Percentiles rank a stretch among this genome's conserved stretches.
Evolutionary conservation across 2,113 vertebrate genomes (phyloP).

Genomic region (Ciconia maguari): DNA sequence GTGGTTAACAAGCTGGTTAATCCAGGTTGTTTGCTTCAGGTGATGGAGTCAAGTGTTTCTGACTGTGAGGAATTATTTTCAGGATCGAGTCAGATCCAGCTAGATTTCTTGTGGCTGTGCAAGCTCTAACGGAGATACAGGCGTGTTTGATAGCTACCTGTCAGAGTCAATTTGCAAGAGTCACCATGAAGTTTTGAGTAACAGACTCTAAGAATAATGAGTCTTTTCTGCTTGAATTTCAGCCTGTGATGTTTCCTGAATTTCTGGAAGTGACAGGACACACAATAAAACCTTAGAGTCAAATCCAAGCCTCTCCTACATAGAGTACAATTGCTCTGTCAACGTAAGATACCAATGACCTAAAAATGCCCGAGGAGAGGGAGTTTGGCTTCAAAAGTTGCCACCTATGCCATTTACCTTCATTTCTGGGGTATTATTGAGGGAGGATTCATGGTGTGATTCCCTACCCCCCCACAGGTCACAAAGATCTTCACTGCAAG

Average conservation of each 20-base stretch:
- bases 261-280: constrained; percentile 23
- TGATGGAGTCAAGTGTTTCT: constrained; percentile 57
- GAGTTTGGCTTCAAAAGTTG: not conserved
- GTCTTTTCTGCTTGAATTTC: constrained; percentile 32
- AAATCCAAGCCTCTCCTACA: not conserved
- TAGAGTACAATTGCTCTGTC: not conserved
- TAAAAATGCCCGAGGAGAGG: not conserved
- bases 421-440: not conserved
- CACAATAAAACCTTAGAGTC: not conserved
- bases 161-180: constrained; percentile 39
- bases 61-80: constrained; percentile 56
- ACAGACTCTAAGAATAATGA: constrained; percentile 25
- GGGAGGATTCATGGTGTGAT: not conserved
- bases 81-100: constrained; percentile 42
- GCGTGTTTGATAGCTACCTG: constrained; percentile 42
- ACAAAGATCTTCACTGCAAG: not conserved
- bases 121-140: not conserved
- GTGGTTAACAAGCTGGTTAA: constrained; percentile 63
- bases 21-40: constrained; percentile 50
- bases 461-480: not conserved
- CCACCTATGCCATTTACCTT: not conserved
- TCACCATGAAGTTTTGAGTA: constrained; percentile 29
- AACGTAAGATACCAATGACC: not conserved
- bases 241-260: not conserved
- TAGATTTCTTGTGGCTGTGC: constrained; percentile 14